These are phyloP conservation scores for Digitonthophagus gazella DNA, from an alignment of 2,888 invertebrate species.

Conservation along the genomic window DNA sequence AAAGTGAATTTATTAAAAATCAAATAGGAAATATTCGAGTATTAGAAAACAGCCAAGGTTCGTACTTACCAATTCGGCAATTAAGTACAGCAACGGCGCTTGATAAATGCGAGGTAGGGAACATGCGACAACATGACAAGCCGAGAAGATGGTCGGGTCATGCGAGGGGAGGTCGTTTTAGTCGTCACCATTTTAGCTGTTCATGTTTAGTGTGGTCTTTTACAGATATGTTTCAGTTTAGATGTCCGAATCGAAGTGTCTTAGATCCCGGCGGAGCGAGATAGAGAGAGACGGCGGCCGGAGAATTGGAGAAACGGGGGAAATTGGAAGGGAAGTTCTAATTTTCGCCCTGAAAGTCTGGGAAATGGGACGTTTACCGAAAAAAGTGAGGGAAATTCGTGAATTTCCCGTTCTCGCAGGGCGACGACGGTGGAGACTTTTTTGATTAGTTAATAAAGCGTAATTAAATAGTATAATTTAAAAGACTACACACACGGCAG, in stretches of 20 bases:
- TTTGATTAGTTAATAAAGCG: constrained; percentile 38
- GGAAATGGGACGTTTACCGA: constrained; percentile 17
- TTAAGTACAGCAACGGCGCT: background rate
- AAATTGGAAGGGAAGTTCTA: constrained; percentile 19
- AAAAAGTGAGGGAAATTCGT: constrained; percentile 17
- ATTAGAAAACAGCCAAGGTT: background rate
- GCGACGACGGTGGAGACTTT: constrained; percentile 31
- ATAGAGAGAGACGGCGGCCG: constrained; percentile 23
- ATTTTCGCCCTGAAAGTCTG: constrained; percentile 16
- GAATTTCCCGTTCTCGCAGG: constrained; percentile 24
- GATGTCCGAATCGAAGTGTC: constrained; percentile 37
- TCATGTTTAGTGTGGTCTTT: constrained; percentile 47
- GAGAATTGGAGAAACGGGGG: constrained; percentile 15
- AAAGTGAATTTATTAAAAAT: too few species aligned
- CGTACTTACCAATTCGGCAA: background rate
- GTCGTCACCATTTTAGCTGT: constrained; percentile 43
- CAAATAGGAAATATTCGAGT: too few species aligned
- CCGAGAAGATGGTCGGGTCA: constrained; percentile 28
- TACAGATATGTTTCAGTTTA: constrained; percentile 46
- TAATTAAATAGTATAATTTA: constrained; percentile 41
- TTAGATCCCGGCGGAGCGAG: constrained; percentile 31
- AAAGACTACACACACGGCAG: constrained; percentile 50
- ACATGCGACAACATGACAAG: background rate
- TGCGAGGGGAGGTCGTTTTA: constrained; percentile 43
- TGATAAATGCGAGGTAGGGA: too few species aligned